Conservation (phyloP, 1,140 invertebrate genomes). For the Lepidostoma basale region DNA sequence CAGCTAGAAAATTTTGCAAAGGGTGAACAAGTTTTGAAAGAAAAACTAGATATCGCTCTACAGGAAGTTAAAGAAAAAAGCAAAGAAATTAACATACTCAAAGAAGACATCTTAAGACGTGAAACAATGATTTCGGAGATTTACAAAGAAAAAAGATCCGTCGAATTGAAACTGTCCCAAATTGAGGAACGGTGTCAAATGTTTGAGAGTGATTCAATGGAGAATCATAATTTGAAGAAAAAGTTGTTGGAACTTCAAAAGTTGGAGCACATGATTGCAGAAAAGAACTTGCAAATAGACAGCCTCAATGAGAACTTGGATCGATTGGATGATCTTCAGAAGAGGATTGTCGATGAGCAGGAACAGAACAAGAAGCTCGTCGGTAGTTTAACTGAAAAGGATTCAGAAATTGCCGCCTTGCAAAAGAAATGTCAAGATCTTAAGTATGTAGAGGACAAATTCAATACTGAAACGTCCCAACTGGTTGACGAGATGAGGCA, state of each 20-base stretch:
- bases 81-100: slow-evolving; percentile 63
- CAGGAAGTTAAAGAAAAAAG: slow-evolving; percentile 61
- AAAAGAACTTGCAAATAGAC: slow-evolving; percentile 61
- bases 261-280: slow-evolving; percentile 55
- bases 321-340: slow-evolving; percentile 56
- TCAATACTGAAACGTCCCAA: slow-evolving; percentile 41
- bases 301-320: slow-evolving; percentile 60
- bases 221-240: slow-evolving; percentile 54
- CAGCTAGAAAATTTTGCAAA: slow-evolving; percentile 61
- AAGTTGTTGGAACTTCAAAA: slow-evolving; percentile 54
- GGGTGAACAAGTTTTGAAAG: slow-evolving; percentile 62
- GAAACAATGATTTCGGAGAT: slow-evolving; percentile 67
- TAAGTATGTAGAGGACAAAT: slow-evolving; percentile 42
- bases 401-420: slow-evolving; percentile 43
- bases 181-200: slow-evolving; percentile 54
- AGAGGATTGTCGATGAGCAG: slow-evolving; percentile 56
- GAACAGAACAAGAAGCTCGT: slow-evolving; percentile 55
- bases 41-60: slow-evolving; percentile 63
- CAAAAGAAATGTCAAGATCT: slow-evolving; percentile 37
- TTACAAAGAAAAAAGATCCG: slow-evolving; percentile 62
- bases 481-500: slow-evolving; percentile 38
- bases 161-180: slow-evolving; percentile 58
- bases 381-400: slow-evolving; percentile 54
- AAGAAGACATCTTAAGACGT: slow-evolving; percentile 63
- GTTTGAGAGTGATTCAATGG: slow-evolving; percentile 52